phyloP scores from a whole-genome alignment of 1,140 invertebrate species.

The Drosophila rhopaloa region DNA sequence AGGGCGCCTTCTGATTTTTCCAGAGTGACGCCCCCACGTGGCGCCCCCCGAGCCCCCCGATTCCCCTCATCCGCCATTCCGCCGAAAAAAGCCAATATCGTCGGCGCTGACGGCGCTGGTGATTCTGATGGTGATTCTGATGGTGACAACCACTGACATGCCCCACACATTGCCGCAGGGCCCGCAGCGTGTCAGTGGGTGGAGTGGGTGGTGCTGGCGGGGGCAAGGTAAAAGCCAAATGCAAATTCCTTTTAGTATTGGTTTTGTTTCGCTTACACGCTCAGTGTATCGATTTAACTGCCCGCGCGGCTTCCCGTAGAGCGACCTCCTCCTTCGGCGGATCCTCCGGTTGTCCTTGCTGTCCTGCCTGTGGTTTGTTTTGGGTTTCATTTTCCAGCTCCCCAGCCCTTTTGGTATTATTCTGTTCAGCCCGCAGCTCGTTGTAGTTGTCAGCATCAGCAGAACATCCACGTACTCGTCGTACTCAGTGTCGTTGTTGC shows the following conservation, averaged over 20 bases:
- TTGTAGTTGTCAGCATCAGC: slow-evolving; percentile 69
- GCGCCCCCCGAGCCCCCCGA: not conserved
- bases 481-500: slow-evolving; percentile 26
- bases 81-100: slow-evolving; percentile 74
- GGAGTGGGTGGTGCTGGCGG: not conserved
- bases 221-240: slow-evolving; percentile 50
- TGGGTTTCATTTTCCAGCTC: slow-evolving; percentile 37
- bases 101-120: slow-evolving; percentile 54
- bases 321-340: slow-evolving; percentile 36
- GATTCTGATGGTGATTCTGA: slow-evolving; percentile 63
- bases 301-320: slow-evolving; percentile 58
- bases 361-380: slow-evolving; percentile 56
- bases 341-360: slow-evolving; percentile 38
- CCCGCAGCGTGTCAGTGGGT: slow-evolving; percentile 4
- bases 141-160: slow-evolving; percentile 80
- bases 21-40: slow-evolving; percentile 44
- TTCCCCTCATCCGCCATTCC: not conserved
- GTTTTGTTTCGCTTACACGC: slow-evolving; percentile 64
- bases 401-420: slow-evolving; percentile 17
- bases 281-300: slow-evolving; percentile 78
- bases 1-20: slow-evolving; percentile 56
- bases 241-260: slow-evolving; percentile 72
- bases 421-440: slow-evolving; percentile 39
- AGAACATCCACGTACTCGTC: slow-evolving; percentile 29
- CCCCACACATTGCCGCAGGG: slow-evolving; percentile 34